Conservation (phyloP, 2,888 invertebrate species). For the Polymixis flavicincta region DNA sequence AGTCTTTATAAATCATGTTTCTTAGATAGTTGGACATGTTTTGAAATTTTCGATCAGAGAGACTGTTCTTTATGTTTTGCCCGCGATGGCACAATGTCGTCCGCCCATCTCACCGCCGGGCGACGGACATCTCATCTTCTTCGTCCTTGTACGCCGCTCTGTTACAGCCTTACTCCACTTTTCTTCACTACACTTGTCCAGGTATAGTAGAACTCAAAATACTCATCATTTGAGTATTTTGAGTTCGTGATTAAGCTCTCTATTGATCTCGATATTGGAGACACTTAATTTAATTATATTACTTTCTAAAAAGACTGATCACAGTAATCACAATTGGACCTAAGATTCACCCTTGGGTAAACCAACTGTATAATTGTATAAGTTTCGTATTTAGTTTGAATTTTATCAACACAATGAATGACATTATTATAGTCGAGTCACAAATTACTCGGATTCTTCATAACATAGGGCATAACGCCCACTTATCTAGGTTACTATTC, state of each 20-base stretch:
- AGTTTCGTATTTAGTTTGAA: background rate
- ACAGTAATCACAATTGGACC: background rate
- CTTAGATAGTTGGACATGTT: conserved; percentile 36
- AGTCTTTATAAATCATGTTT: conserved; percentile 61
- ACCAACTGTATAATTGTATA: background rate
- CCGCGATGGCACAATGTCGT: too few relatives aligned
- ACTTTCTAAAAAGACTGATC: background rate
- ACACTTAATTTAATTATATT: background rate
- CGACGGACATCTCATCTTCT: too few relatives aligned
- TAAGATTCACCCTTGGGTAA: background rate
- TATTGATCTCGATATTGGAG: too few relatives aligned
- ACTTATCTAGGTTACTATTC: conserved; percentile 44
- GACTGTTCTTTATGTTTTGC: conserved; percentile 5
- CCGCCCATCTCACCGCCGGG: too few relatives aligned
- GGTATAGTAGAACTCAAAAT: too few relatives aligned
- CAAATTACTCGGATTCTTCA: conserved; percentile 17
- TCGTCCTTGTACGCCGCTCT: too few relatives aligned
- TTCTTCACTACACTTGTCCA: too few relatives aligned
- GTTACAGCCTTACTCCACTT: too few relatives aligned
- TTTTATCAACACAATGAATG: background rate
- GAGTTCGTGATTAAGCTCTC: too few relatives aligned
- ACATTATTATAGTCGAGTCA: background rate
- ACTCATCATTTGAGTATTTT: too few relatives aligned
- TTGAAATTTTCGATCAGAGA: conserved; percentile 20
- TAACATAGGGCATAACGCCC: background rate